These are phyloP conservation scores for Pocillopora damicornis DNA, from an alignment of 64 coral and sea anemone species.

Conservation along the genomic window DNA sequence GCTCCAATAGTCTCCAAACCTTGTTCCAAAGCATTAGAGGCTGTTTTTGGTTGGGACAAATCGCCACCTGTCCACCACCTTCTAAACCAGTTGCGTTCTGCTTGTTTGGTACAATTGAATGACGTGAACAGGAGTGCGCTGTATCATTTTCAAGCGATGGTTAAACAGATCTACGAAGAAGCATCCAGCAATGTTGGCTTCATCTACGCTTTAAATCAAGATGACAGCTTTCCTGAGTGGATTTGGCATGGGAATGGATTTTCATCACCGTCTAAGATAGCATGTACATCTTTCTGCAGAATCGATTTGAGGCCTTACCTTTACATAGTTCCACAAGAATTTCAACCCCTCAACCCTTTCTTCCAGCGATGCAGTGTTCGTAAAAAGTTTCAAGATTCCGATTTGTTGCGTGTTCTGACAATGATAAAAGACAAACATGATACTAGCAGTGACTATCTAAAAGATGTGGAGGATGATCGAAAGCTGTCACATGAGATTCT, in stretches of 20 bases:
- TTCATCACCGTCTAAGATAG: constrained; percentile 39
- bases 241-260: constrained; percentile 81
- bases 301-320: constrained; percentile 65
- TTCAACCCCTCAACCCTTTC: constrained; percentile 20
- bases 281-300: constrained; percentile 18
- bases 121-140: not conserved
- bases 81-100: constrained; percentile 46
- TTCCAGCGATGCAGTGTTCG: constrained; percentile 60
- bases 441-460: not conserved
- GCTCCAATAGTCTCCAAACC: constrained; percentile 43
- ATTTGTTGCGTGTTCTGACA: constrained; percentile 45
- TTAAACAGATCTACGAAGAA: constrained; percentile 58
- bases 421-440: constrained; percentile 62
- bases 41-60: constrained; percentile 58
- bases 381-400: constrained; percentile 13
- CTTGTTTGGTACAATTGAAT: not conserved
- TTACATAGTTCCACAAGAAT: constrained; percentile 44
- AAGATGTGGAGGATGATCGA: constrained; percentile 36
- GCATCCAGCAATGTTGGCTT: not conserved
- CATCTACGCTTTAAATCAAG: not conserved
- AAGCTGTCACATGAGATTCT: constrained; percentile 61
- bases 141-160: constrained; percentile 44
- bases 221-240: constrained; percentile 45
- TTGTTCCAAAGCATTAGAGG: not conserved
- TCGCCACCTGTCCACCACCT: constrained; percentile 35